These are phyloP conservation scores for Tribolium castaneum DNA, from an alignment of 1,140 invertebrate species.

Conservation along the genomic window DNA sequence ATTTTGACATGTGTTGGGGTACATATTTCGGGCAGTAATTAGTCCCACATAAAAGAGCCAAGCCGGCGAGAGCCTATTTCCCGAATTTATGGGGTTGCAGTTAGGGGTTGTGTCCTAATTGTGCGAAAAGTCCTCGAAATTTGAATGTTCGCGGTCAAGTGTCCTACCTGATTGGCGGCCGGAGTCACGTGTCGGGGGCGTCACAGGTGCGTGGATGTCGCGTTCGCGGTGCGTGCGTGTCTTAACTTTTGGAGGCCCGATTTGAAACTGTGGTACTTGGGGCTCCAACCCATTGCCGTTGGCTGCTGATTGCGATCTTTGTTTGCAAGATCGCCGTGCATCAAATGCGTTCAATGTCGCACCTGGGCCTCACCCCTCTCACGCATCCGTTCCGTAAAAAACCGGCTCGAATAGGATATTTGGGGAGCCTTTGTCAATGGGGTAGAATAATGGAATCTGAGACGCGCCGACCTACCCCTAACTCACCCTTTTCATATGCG, in stretches of 20 bases:
- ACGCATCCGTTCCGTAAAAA: conserved; percentile 56
- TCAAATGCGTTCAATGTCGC: conserved; percentile 52
- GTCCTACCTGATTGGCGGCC: background rate
- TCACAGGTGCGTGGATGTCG: conserved; percentile 15
- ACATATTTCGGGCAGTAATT: conserved; percentile 1
- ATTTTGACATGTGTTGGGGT: conserved; percentile 13
- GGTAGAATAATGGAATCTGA: conserved; percentile 61
- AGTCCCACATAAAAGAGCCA: conserved; percentile 11
- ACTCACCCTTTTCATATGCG: conserved; percentile 59
- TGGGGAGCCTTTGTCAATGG: conserved; percentile 58
- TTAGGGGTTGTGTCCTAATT: background rate
- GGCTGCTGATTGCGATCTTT: conserved; percentile 57
- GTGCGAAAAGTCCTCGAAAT: background rate
- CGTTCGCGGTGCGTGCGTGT: background rate
- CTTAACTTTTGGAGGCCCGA: background rate
- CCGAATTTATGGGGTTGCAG: background rate
- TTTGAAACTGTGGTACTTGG: conserved; percentile 21
- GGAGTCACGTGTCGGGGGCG: conserved; percentile 8
- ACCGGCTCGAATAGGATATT: conserved; percentile 59
- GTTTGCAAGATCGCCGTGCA: conserved; percentile 57
- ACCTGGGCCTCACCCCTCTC: conserved; percentile 59
- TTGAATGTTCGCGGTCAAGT: background rate
- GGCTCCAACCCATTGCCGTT: conserved; percentile 46
- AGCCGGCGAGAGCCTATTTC: conserved; percentile 2
- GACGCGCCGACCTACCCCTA: conserved; percentile 58